Percentiles rank a stretch among this genome's conserved stretches.
Evolutionary conservation across 92 coral and sea anemone genomes (phyloP).

Genomic region (Porites evermanni): DNA sequence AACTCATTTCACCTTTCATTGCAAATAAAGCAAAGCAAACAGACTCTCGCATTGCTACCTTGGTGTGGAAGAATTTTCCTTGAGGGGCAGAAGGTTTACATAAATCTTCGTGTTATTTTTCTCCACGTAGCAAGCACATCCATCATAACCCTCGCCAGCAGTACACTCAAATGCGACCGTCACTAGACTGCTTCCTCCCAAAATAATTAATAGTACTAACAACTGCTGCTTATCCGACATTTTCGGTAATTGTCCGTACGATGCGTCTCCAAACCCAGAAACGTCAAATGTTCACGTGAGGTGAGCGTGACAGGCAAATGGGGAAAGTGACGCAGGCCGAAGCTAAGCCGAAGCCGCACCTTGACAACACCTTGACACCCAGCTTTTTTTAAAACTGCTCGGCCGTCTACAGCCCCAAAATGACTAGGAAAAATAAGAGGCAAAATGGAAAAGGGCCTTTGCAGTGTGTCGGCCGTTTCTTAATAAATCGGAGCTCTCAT

Average conservation of each 20-base stretch:
- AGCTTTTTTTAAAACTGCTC: no score
- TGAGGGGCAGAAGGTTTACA: constrained; percentile 65
- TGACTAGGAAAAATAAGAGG: no score
- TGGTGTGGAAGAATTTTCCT: constrained; percentile 50
- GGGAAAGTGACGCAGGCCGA: neutral
- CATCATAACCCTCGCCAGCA: constrained; percentile 50
- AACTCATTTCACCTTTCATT: neutral
- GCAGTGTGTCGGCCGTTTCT: no score
- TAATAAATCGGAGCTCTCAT: no score
- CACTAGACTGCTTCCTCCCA: constrained; percentile 2
- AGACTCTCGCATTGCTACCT: constrained; percentile 45
- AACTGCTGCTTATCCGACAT: neutral
- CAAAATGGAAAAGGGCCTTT: no score
- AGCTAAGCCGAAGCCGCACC: no score
- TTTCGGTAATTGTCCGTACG: neutral
- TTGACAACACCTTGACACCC: no score
- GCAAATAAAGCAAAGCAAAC: neutral
- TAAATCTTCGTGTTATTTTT: constrained; percentile 34
- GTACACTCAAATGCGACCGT: constrained; percentile 24
- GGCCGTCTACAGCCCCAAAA: no score
- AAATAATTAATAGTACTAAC: neutral
- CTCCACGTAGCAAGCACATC: constrained; percentile 68
- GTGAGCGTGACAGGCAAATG: neutral
- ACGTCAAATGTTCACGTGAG: neutral
- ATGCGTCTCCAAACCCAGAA: neutral